A percentile compares a stretch with the other conserved stretches of the same genome.
phyloP scores from a whole-genome alignment of 2,113 vertebrate species.

The Mesocricetus auratus region DNA sequence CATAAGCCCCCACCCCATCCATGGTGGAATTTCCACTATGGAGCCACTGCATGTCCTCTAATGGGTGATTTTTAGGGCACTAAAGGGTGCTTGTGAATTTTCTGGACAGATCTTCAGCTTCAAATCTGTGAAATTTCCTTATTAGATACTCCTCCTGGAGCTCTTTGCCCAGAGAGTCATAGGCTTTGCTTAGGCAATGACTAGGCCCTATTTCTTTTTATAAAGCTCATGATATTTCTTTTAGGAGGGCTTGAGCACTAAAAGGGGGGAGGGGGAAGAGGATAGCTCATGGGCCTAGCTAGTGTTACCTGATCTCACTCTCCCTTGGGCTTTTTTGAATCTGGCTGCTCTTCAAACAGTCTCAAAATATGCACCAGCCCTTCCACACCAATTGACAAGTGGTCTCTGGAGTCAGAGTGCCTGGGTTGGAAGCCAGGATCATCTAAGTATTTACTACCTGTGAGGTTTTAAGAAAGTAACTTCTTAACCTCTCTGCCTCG shows the following conservation, averaged over 20 bases:
- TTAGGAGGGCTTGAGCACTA: constrained; percentile 62
- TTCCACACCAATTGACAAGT: constrained; percentile 74
- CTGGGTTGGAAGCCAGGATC: constrained; percentile 62
- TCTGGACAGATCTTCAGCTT: constrained; percentile 37
- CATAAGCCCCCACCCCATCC: not conserved
- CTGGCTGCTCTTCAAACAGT: constrained; percentile 78
- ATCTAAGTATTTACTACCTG: constrained; percentile 68
- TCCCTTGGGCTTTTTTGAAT: constrained; percentile 73
- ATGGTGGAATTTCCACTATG: not conserved
- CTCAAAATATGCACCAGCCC: constrained; percentile 69
- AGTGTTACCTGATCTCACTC: constrained; percentile 75
- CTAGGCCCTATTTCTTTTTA: constrained; percentile 75
- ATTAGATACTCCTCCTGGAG: constrained; percentile 30
- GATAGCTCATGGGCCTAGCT: constrained; percentile 77
- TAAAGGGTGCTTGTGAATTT: constrained; percentile 3
- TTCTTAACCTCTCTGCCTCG: constrained; percentile 58
- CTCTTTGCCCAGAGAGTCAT: constrained; percentile 36
- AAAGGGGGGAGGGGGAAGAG: constrained; percentile 73
- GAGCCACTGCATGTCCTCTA: not conserved
- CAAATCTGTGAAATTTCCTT: constrained; percentile 34
- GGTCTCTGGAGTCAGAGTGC: constrained; percentile 61
- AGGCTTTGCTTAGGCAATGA: constrained; percentile 30
- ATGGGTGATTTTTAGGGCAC: not conserved
- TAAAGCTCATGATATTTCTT: constrained; percentile 74
- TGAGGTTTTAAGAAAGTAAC: constrained; percentile 39